Evolutionary conservation across 2,797 vertebrate genomes (phyloP).

Genomic region (Sciaenops ocellatus): DNA sequence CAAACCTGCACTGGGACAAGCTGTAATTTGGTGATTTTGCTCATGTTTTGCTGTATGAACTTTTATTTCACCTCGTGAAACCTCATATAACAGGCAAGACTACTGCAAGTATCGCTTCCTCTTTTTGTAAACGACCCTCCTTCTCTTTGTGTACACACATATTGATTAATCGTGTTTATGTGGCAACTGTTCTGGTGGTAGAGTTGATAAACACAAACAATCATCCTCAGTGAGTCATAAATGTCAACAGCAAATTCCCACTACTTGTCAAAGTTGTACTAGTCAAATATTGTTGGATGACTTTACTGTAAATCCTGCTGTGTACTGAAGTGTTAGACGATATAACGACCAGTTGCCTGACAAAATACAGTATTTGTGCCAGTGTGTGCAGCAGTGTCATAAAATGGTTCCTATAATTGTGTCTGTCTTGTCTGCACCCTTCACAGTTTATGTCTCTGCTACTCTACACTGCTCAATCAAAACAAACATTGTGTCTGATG

Average conservation of each 20-base stretch:
- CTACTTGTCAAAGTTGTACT: background rate
- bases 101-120: background rate
- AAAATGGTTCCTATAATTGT: background rate
- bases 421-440: background rate
- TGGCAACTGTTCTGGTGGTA: background rate
- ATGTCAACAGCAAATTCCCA: background rate
- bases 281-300: background rate
- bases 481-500: background rate
- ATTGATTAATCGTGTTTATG: background rate
- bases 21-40: conserved; percentile 1
- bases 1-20: conserved; percentile 17
- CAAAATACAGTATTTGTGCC: background rate
- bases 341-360: background rate
- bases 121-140: background rate
- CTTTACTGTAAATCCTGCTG: background rate
- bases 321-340: background rate
- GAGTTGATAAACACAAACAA: background rate
- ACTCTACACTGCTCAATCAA: background rate
- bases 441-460: background rate
- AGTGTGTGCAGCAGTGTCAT: background rate
- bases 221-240: background rate
- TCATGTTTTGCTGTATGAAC: background rate
- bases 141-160: background rate
- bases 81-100: background rate
- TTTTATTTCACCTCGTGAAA: background rate